Evolutionary conservation across 1,140 invertebrate genomes (phyloP), one percentile per base, ranked within the genome.

Genomic region (Drosophila simulans): DNA sequence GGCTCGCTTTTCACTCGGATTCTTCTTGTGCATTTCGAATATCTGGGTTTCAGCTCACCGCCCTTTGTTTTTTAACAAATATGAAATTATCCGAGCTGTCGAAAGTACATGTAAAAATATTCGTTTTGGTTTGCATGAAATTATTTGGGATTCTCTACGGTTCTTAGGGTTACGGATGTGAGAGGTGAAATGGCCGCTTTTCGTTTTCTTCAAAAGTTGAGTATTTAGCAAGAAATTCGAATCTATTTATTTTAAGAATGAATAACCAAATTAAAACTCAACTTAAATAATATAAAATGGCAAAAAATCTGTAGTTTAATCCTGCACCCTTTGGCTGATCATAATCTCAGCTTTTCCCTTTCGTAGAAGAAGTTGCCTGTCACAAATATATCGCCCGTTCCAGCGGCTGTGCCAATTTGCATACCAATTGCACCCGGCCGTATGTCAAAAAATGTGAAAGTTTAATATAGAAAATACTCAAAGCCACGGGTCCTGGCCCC

Each of bases 391-490:
- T n/a, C n/a, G 39, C 13, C 40, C 35, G 13, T 51, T 64, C 56
- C 48, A 12, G n/a, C 10, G n/a, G n/a, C 70, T 56, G 54, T 73
- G 55, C 35, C 82, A 89, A 88, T 88, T 88, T 88, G 83, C 83
- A 88, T 88, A 88, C 79, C 83, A 89, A 88, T 80, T 89, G 76
- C 79, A 82, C 56, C 56, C 48, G 48, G 45, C 66, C 79, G 70
- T 76, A 82, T 82, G 83, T 88, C 84, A 89, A 89, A 86, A 86
- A 88, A 72, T 88, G 83, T 84, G 80, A 88, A 71, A 90, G 84
- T 88, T 89, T 90, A 89, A 88, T 88, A 88, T 88, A 88, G 84
- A 88, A 88, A 88, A 89, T 89, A 49, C 77, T 80, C 68, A 77
- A 70, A 77, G 55, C 37, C 42, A 17, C 22, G 48, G 34, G 60